A percentile compares a stretch with the other conserved stretches of the same genome.
Evolutionary conservation across 30 jellyfish, hydroid and myxozoan species (phyloP).

Genomic region (Sanderia malayensis): DNA sequence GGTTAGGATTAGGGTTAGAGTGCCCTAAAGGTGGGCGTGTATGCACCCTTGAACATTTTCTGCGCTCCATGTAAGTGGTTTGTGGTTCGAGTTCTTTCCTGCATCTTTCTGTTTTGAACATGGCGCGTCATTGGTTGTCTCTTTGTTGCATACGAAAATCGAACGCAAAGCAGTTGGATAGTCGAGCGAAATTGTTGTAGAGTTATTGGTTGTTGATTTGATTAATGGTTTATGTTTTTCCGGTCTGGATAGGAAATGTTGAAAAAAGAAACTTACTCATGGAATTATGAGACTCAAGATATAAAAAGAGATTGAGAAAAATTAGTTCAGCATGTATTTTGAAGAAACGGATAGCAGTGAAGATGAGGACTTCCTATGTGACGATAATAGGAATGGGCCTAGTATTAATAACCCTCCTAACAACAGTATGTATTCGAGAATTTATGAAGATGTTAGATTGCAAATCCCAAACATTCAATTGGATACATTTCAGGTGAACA

Average conservation of each 20-base stretch:
- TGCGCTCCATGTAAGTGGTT: neutral
- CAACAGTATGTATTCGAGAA: constrained; percentile 43
- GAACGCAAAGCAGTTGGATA: constrained; percentile 1
- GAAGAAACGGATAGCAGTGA: neutral
- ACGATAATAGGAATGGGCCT: neutral
- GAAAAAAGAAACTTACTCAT: neutral
- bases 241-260: neutral
- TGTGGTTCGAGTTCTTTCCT: neutral
- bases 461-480: constrained; percentile 46
- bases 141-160: neutral
- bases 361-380: neutral
- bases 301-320: too few relatives aligned
- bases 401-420: constrained; percentile 7
- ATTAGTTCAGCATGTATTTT: too few relatives aligned
- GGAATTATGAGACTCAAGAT: too few relatives aligned
- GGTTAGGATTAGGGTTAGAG: too few relatives aligned
- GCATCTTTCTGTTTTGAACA: neutral
- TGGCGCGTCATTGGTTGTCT: neutral
- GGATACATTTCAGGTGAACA: constrained; percentile 17
- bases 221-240: too few relatives aligned
- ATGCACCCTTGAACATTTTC: neutral
- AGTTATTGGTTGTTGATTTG: neutral
- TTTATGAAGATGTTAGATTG: constrained; percentile 34
- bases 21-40: too few relatives aligned
- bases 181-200: neutral